phyloP scores from a whole-genome alignment of 2,797 vertebrate genomes.

The Myotis planiceps region DNA sequence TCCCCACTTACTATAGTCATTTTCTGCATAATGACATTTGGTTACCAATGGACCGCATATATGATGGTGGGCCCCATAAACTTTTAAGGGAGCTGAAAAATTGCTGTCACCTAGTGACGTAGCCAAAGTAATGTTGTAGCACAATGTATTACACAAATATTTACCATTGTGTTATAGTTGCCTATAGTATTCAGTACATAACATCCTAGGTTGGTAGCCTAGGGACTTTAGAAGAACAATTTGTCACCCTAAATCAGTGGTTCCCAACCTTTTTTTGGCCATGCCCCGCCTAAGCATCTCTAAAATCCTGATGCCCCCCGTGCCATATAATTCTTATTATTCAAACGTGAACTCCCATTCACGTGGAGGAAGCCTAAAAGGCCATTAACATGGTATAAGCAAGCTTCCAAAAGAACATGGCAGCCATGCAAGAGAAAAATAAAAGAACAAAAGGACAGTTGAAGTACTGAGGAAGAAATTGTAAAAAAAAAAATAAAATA shows the following conservation, averaged over 20 bases:
- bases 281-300: too few relatives aligned
- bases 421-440: too few relatives aligned
- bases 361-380: too few relatives aligned
- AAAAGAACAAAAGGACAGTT: too few relatives aligned
- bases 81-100: not conserved
- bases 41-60: not conserved
- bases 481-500: too few relatives aligned
- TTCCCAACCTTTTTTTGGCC: too few relatives aligned
- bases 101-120: not conserved
- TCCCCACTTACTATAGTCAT: not conserved
- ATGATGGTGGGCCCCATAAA: not conserved
- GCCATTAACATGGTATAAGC: too few relatives aligned
- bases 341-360: too few relatives aligned
- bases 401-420: too few relatives aligned
- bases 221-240: not conserved
- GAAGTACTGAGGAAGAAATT: too few relatives aligned
- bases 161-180: not conserved
- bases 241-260: not conserved
- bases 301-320: too few relatives aligned
- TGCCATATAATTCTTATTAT: too few relatives aligned
- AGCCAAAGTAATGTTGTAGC: not conserved
- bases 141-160: not conserved
- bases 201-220: not conserved
- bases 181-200: not conserved
- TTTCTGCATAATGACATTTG: not conserved